Conservation (phyloP, 2,797 vertebrate species). For the Hozukius guyotensis region DNA sequence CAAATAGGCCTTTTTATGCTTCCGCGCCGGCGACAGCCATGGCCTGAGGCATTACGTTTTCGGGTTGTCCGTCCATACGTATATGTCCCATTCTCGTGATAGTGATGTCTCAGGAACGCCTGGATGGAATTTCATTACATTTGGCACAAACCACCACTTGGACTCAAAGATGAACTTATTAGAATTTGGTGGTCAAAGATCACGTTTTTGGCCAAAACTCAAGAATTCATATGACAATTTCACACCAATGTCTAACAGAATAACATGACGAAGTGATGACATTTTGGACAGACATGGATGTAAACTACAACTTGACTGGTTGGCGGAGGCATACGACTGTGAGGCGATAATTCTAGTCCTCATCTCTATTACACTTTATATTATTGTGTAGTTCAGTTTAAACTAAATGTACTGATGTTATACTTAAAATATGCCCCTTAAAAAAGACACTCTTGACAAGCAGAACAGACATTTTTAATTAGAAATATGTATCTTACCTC, state of each 20-base stretch:
- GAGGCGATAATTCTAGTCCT: neutral
- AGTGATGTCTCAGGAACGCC: too few relatives aligned
- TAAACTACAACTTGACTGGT: neutral
- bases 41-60: too few relatives aligned
- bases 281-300: neutral
- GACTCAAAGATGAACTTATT: rapidly evolving
- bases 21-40: too few relatives aligned
- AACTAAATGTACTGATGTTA: too few relatives aligned
- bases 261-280: neutral
- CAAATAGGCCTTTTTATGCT: too few relatives aligned
- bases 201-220: neutral
- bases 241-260: neutral
- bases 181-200: neutral
- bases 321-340: neutral
- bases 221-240: neutral
- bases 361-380: neutral
- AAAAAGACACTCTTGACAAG: too few relatives aligned
- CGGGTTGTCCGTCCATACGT: too few relatives aligned
- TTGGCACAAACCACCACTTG: neutral
- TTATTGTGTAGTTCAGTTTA: neutral
- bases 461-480: too few relatives aligned
- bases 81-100: too few relatives aligned
- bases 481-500: neutral
- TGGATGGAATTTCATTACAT: neutral
- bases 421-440: too few relatives aligned